Base-by-base conservation (phyloP, 2,888 invertebrate species). In the Leucophora obtusa region DNA sequence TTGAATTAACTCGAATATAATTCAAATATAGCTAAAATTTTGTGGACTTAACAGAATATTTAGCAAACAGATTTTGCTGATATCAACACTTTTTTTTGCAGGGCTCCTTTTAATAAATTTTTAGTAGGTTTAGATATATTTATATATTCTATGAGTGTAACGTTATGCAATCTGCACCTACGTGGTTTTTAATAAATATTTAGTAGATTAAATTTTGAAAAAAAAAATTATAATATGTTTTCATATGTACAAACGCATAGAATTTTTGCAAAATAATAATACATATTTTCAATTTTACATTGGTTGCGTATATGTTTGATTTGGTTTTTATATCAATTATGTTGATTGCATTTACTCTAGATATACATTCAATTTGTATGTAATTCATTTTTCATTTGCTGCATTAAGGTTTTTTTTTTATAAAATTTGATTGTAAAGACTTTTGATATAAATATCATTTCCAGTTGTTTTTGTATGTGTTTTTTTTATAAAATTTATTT, bases 301-400 rank as follows among this genome's bases (percentile, higher is more conserved):
- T 51, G 63, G 24, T 28, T 50, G 28, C 28, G 43, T 47, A 47
- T n/a, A 47, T 69, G 53, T 54, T 65, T 70, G 54, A 59, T 76
- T 73, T 38, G 76, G 58, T 77, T 81, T 71, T 77, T 38, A 70
- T 56, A 81, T 81, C 81, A 81, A 81, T 81, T 81, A 81, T 77
- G 43, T 77, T 81, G 81, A 81, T 81, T 81, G 81, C 77, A 81
- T 81, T 81, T 81, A 60, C 66, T 71, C 60, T 66, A 66, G 73
- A 58, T 77, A 66, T 9, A 63, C 15, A 62, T 17, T 58, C 66
- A 11, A 53, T 54, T 43, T 59, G 38, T 47, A 60, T 59, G 38
- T 47, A 60, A 74, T 68, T 68, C 51, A 53, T 59, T 74, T 60
- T 28, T 28, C 28, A 15, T 33, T 74, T 17, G 38, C 47, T 74